These are phyloP conservation scores for Poecilus cupreus DNA, from an alignment of 2,888 invertebrate genomes.

Conservation along the genomic window DNA sequence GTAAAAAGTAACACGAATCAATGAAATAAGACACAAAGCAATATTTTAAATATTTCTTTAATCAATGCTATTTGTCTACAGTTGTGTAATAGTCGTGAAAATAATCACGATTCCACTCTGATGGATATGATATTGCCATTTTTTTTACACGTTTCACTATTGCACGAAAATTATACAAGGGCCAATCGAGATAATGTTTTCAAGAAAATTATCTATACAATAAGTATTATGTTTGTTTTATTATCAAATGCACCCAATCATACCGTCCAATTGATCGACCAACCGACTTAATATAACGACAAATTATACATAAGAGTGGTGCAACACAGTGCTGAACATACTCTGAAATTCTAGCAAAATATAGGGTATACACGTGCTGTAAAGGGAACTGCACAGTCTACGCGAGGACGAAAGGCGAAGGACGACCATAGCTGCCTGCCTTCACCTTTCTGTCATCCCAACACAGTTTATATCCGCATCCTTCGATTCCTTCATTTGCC, in stretches of 20 bases:
- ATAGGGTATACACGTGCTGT: conserved; percentile 54
- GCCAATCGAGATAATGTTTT: conserved; percentile 57
- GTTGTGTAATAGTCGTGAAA: conserved; percentile 70
- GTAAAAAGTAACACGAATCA: background rate
- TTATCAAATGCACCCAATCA: conserved; percentile 60
- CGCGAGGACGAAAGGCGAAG: background rate
- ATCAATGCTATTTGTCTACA: conserved; percentile 73
- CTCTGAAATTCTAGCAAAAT: conserved; percentile 58
- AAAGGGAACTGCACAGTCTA: conserved; percentile 48
- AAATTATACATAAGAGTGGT: conserved; percentile 58
- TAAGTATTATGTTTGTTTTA: conserved; percentile 58
- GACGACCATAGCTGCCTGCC: conserved; percentile 1
- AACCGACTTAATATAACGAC: conserved; percentile 56
- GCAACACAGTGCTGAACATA: conserved; percentile 58
- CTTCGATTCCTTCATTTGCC: too few relatives aligned
- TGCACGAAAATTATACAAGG: conserved; percentile 69
- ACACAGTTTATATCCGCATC: too few relatives aligned
- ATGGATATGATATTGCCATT: conserved; percentile 73
- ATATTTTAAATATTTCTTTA: conserved; percentile 72
- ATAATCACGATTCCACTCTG: conserved; percentile 70
- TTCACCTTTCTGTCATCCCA: background rate
- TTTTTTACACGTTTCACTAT: conserved; percentile 71
- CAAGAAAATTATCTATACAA: conserved; percentile 59
- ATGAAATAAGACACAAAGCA: conserved; percentile 17
- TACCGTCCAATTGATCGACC: conserved; percentile 57